Evolutionary conservation across 1,140 invertebrate species (phyloP).

Genomic region (Drosophila setifemur): DNA sequence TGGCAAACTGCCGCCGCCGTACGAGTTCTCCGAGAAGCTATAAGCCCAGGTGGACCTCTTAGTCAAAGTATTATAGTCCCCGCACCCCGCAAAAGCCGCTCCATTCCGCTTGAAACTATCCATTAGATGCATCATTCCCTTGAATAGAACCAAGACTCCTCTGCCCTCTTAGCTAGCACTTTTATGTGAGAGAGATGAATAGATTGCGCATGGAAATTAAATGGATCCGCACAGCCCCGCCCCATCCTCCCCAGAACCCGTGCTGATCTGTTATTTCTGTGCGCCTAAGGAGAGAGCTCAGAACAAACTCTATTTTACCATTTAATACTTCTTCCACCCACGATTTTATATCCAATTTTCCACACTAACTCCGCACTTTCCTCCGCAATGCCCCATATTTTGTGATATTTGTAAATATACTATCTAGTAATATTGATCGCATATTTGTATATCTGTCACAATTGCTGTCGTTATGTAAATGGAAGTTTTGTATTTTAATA

Average conservation of each 20-base stretch:
- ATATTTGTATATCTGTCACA: conserved; percentile 60
- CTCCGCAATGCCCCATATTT: conserved; percentile 45
- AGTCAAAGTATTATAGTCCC: neutral
- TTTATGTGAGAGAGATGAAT: conserved; percentile 81
- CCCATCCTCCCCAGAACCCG: neutral
- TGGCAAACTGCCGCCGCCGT: conserved; percentile 17
- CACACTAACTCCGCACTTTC: neutral
- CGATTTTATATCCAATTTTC: neutral
- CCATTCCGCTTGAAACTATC: conserved; percentile 16
- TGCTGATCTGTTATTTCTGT: conserved; percentile 33
- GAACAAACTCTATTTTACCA: conserved; percentile 33
- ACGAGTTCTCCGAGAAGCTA: conserved; percentile 60
- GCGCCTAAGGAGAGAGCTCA: conserved; percentile 39
- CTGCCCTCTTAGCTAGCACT: conserved; percentile 49
- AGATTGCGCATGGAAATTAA: conserved; percentile 81
- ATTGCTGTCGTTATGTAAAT: conserved; percentile 50
- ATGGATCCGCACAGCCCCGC: conserved; percentile 13
- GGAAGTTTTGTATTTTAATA: conserved; percentile 31
- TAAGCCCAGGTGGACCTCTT: conserved; percentile 6
- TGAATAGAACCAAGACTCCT: conserved; percentile 33
- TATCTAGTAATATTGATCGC: conserved; percentile 42
- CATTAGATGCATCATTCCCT: conserved; percentile 18
- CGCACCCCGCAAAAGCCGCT: neutral
- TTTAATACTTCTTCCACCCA: conserved; percentile 5
- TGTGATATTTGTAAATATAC: conserved; percentile 76